Percentiles rank a stretch among this genome's conserved stretches.
phyloP scores from a whole-genome alignment of 2,113 vertebrate species.

The Ardeotis arabs region DNA sequence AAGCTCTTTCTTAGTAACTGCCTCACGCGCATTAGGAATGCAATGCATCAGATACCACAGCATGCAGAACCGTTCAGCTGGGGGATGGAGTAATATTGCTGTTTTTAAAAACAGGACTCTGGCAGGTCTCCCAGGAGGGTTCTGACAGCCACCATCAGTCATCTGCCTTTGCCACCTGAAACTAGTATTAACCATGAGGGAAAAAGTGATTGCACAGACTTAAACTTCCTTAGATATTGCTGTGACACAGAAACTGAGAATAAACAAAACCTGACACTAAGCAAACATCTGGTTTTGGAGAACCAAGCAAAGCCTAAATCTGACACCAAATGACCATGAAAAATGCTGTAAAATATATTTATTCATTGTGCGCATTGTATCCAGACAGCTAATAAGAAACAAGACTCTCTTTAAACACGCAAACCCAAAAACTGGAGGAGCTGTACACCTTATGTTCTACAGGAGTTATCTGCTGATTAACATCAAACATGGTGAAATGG shows the following conservation, averaged over 20 bases:
- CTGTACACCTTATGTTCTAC: neutral
- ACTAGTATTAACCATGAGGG: conserved; percentile 8
- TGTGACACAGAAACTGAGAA: neutral
- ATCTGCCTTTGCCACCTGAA: conserved; percentile 30
- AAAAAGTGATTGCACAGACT: neutral
- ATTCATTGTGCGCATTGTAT: neutral
- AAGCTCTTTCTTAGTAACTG: conserved; percentile 37
- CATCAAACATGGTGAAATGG: neutral
- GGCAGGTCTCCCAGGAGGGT: conserved; percentile 13
- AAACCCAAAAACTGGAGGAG: neutral
- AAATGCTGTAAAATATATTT: neutral
- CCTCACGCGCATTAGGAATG: conserved; percentile 24
- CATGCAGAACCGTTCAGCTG: conserved; percentile 30
- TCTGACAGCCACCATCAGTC: conserved; percentile 44
- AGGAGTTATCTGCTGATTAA: neutral
- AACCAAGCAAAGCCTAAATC: neutral
- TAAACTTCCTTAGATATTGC: neutral
- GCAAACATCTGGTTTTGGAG: neutral
- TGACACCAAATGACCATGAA: neutral
- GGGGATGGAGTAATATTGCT: conserved; percentile 34
- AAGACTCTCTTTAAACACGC: neutral
- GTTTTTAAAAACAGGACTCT: conserved; percentile 44
- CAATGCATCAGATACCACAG: neutral
- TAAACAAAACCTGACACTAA: neutral
- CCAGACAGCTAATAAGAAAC: neutral